These are phyloP conservation scores for Oreotrochilus melanogaster DNA, from an alignment of 2,113 vertebrate species.

Conservation along the genomic window DNA sequence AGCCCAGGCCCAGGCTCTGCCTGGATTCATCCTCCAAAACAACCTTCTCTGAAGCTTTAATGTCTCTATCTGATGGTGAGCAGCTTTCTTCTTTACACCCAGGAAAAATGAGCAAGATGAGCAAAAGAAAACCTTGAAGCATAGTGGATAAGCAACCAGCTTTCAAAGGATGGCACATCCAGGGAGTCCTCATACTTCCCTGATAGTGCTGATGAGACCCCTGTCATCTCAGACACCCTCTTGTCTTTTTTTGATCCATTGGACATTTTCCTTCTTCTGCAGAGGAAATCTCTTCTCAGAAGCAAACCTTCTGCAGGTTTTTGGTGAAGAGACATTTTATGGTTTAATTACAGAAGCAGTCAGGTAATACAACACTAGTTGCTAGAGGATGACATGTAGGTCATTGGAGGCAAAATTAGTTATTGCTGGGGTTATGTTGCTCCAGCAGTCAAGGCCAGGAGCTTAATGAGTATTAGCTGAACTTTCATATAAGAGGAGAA, in stretches of 20 bases:
- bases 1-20: background rate
- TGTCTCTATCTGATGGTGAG: background rate
- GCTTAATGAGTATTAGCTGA: background rate
- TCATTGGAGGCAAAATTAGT: background rate
- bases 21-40: background rate
- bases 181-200: no score
- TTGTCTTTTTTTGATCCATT: background rate
- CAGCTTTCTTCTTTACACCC: background rate
- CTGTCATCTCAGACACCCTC: background rate
- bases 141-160: background rate
- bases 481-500: background rate
- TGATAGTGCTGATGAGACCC: background rate
- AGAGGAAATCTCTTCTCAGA: background rate
- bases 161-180: background rate
- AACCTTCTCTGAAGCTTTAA: background rate
- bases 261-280: background rate
- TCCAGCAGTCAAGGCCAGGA: background rate
- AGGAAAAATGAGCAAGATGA: background rate
- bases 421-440: background rate
- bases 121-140: background rate
- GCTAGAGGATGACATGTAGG: background rate
- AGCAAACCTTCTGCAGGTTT: background rate
- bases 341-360: background rate
- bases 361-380: background rate
- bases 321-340: background rate